Conservation (phyloP, 2,888 invertebrate species). For the Mellilla xanthometata region DNA sequence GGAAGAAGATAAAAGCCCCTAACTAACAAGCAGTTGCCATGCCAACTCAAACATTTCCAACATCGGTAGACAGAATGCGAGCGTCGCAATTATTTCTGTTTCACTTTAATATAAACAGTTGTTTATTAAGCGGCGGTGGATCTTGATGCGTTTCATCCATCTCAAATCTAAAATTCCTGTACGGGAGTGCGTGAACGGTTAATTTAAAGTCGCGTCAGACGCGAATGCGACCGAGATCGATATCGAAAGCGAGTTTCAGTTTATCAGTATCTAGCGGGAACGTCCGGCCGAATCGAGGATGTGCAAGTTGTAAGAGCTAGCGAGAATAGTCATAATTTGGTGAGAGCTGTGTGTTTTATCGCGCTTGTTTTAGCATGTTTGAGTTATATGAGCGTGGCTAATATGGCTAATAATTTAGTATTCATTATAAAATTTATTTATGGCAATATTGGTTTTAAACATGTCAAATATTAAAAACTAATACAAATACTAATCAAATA, state of each 20-base stretch:
- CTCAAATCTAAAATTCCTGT: constrained; percentile 79
- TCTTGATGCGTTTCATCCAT: constrained; percentile 58
- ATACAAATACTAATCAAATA: too few species aligned
- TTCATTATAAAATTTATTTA: too few species aligned
- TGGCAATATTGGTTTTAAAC: too few species aligned
- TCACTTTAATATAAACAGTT: constrained; percentile 40
- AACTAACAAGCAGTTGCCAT: too few species aligned
- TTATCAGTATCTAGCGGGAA: constrained; percentile 80
- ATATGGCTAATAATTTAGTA: too few species aligned
- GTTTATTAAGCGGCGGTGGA: constrained; percentile 39
- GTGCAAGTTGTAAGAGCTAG: too few species aligned
- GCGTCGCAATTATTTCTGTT: constrained; percentile 18
- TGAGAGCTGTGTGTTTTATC: too few species aligned
- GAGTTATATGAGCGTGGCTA: too few species aligned
- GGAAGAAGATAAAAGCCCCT: too few species aligned
- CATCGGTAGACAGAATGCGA: not conserved
- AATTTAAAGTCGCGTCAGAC: constrained; percentile 71
- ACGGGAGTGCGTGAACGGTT: constrained; percentile 75
- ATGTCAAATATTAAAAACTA: too few species aligned
- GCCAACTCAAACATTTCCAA: not conserved
- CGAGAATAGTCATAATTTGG: too few species aligned
- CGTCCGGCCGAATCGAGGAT: constrained; percentile 70
- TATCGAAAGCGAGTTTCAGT: constrained; percentile 76
- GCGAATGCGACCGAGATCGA: constrained; percentile 69
- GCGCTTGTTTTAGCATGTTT: too few species aligned